Percentiles rank a stretch among this genome's conserved stretches.
Evolutionary conservation across 2,888 invertebrate species (phyloP).

Genomic region (Sipha maydis): DNA sequence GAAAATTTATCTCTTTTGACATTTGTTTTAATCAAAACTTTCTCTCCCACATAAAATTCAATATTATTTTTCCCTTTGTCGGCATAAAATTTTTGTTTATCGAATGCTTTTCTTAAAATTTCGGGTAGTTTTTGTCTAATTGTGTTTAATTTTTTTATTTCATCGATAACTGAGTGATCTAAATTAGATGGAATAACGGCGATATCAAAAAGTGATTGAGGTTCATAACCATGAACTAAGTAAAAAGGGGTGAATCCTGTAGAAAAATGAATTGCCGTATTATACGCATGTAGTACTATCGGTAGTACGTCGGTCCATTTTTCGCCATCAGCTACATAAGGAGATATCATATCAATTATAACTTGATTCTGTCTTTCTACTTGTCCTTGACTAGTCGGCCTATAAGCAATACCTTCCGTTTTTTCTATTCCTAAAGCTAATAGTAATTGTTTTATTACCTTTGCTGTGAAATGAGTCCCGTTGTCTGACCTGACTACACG

Average conservation of each 20-base stretch:
- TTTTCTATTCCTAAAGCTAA: neutral
- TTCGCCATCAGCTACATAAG: neutral
- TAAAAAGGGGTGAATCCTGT: neutral
- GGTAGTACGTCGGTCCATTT: neutral
- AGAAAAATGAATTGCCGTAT: neutral
- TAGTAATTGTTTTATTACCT: neutral
- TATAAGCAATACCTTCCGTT: neutral
- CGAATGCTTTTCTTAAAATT: neutral
- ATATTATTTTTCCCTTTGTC: neutral
- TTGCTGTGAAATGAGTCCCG: neutral
- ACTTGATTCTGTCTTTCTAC: conserved; percentile 21
- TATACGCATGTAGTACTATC: neutral
- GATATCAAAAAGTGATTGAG: neutral
- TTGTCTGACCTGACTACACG: neutral
- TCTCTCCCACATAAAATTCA: neutral
- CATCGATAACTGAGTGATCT: neutral
- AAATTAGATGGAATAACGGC: neutral
- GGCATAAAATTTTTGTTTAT: neutral
- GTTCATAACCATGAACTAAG: conserved; percentile 11
- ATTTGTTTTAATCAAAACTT: neutral
- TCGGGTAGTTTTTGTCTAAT: neutral
- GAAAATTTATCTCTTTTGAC: too few species aligned
- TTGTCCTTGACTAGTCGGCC: neutral
- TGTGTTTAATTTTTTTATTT: neutral
- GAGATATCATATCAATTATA: neutral